Evolutionary conservation across 1,140 invertebrate species (phyloP).

Genomic region (Oreohelix idahoensis): DNA sequence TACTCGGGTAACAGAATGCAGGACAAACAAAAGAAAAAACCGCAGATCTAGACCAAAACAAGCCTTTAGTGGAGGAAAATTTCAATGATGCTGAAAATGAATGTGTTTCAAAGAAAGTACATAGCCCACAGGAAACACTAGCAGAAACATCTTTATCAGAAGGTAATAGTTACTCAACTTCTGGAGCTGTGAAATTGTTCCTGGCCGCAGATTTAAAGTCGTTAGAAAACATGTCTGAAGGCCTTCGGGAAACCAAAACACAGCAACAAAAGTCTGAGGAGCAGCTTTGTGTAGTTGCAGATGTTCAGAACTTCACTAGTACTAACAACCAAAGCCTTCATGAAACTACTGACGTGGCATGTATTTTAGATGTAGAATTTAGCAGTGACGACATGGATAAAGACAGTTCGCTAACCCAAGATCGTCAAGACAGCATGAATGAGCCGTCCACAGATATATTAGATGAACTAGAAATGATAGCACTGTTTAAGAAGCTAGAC

Average conservation of each 20-base stretch:
- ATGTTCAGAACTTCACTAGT: not conserved
- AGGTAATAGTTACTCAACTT: no score
- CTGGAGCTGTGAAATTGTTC: no score
- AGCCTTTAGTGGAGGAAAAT: not conserved
- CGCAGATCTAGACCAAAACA: not conserved
- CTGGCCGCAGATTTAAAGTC: no score
- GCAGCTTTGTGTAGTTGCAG: not conserved
- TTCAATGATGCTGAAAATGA: not conserved
- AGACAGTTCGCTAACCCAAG: not conserved
- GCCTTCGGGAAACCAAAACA: no score
- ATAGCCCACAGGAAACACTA: not conserved
- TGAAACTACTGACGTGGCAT: not conserved
- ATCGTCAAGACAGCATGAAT: not conserved
- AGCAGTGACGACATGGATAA: not conserved
- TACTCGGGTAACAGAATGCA: not conserved
- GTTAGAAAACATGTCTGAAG: no score
- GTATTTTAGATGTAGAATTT: constrained; percentile 1
- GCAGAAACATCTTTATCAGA: no score
- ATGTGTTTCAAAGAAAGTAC: not conserved
- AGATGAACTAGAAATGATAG: constrained; percentile 12
- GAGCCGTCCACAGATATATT: not conserved
- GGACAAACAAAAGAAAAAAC: not conserved
- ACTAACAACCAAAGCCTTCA: not conserved
- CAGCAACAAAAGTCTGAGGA: no score
- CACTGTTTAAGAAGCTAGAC: constrained; percentile 13